Evolutionary conservation across 2,797 vertebrate species (phyloP).

Genomic region (Notamacropus eugenii): DNA sequence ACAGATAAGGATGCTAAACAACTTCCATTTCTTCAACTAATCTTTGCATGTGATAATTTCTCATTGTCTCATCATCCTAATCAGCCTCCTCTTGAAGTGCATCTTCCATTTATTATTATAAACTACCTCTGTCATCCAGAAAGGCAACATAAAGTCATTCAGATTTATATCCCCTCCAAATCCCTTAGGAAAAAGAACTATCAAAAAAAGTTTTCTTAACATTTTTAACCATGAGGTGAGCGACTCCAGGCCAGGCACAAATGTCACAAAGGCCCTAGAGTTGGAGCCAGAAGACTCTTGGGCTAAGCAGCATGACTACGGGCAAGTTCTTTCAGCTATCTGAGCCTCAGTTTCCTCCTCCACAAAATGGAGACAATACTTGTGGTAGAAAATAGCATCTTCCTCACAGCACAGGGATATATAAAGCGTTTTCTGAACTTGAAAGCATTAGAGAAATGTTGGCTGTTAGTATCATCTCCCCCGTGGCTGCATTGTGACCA

Average conservation of each 20-base stretch:
- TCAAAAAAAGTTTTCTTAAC: not conserved
- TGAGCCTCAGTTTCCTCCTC: not conserved
- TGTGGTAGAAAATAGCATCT: not conserved
- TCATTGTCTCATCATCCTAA: not conserved
- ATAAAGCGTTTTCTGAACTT: not conserved
- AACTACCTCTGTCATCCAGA: not conserved
- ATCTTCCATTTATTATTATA: not conserved
- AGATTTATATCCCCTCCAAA: not conserved
- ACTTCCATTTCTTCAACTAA: not conserved
- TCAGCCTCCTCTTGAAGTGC: not conserved
- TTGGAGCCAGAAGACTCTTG: not conserved
- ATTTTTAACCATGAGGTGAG: not conserved
- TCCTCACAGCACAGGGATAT: not conserved
- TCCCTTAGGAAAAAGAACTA: not conserved
- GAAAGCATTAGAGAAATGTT: not conserved
- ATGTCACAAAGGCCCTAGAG: not conserved
- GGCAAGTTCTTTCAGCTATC: not conserved
- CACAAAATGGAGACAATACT: fast-evolving
- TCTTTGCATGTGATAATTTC: not conserved
- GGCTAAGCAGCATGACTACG: not conserved
- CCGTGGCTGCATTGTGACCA: not conserved
- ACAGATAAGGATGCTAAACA: not conserved
- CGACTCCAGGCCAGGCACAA: not conserved
- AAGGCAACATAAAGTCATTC: not conserved
- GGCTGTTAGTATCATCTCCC: not conserved